phyloP scores from a whole-genome alignment of 37 sponge, comb jelly and placozoan species.

The Agelas oroides region DNA sequence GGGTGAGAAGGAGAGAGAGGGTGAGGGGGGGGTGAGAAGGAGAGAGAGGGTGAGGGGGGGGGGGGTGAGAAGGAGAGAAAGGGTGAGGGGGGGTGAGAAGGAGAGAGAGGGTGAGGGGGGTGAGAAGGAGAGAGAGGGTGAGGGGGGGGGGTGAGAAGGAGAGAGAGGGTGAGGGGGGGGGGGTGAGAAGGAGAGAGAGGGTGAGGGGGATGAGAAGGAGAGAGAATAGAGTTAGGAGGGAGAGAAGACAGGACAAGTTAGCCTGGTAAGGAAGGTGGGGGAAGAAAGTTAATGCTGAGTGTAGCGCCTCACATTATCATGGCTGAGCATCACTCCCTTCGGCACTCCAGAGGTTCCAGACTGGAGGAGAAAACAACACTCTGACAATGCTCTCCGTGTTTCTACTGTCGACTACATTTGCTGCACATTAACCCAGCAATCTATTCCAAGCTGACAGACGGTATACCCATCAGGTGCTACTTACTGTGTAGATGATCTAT shows the following conservation, averaged over 20 bases:
- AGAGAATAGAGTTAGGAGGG: not conserved
- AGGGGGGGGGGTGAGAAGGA: not conserved
- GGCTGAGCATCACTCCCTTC: constrained; percentile 95
- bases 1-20: too few species aligned
- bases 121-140: not conserved
- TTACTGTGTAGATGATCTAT: too few species aligned
- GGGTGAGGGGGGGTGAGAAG: not conserved
- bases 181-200: not conserved
- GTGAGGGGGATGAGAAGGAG: not conserved
- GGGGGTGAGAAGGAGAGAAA: not conserved
- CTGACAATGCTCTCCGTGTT: too few species aligned
- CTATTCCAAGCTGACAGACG: too few species aligned
- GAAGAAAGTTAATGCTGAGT: not conserved
- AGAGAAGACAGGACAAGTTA: too few species aligned
- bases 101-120: too few species aligned
- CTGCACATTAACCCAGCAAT: too few species aligned
- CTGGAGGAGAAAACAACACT: constrained; percentile 33
- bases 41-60: constrained; percentile 1
- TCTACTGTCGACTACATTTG: too few species aligned
- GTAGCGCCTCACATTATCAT: constrained; percentile 88
- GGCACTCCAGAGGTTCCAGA: constrained; percentile 92
- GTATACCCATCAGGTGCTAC: too few species aligned
- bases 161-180: not conserved
- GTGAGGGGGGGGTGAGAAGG: not conserved
- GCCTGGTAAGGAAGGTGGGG: not conserved